These are phyloP conservation scores for Scolanthus callimorphus DNA, from an alignment of 92 coral and sea anemone species.

Conservation along the genomic window DNA sequence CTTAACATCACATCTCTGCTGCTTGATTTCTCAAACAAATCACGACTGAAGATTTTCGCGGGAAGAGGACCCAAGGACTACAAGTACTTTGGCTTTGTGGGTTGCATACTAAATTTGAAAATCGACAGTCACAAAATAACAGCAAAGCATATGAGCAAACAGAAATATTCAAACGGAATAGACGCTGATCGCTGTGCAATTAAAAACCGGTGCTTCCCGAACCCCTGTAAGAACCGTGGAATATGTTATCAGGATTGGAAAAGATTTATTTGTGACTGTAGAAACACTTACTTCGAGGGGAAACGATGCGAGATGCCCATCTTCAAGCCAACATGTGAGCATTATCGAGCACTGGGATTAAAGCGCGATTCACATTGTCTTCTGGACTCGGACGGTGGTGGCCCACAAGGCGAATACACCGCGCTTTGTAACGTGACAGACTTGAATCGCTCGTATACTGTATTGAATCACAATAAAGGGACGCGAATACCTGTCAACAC, in stretches of 20 bases:
- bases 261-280: constrained; percentile 55
- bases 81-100: constrained; percentile 70
- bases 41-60: constrained; percentile 57
- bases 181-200: constrained; percentile 32
- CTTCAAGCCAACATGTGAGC: constrained; percentile 72
- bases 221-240: constrained; percentile 65
- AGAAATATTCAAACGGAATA: constrained; percentile 21
- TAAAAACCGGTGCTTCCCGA: constrained; percentile 62
- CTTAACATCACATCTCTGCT: constrained; percentile 47
- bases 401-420: constrained; percentile 42
- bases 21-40: constrained; percentile 60
- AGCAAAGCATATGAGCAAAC: constrained; percentile 22
- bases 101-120: constrained; percentile 69
- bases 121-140: constrained; percentile 65
- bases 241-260: constrained; percentile 64
- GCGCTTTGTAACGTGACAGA: constrained; percentile 82
- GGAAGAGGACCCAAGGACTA: constrained; percentile 44
- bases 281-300: constrained; percentile 57
- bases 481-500: constrained; percentile 31
- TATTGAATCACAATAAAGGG: constrained; percentile 54
- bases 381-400: constrained; percentile 48
- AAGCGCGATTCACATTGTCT: constrained; percentile 54
- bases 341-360: constrained; percentile 73
- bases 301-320: constrained; percentile 53
- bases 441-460: constrained; percentile 46